phyloP scores from a whole-genome alignment of 2,888 invertebrate genomes.

The Polydrusus pterygomalis region DNA sequence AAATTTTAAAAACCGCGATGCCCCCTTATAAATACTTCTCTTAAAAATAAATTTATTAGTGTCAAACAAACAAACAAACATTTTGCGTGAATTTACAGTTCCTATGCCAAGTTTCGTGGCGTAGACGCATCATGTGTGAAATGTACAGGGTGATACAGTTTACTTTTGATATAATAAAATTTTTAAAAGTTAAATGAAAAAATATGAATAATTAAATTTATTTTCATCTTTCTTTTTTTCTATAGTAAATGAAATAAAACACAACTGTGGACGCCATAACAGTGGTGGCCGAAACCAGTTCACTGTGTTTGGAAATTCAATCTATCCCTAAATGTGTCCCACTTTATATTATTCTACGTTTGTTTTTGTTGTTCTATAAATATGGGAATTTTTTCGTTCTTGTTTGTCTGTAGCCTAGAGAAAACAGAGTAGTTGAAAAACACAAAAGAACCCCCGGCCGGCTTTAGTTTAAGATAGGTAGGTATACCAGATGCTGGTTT shows the following conservation, averaged over 20 bases:
- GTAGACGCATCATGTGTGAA: constrained; percentile 37
- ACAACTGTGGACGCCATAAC: constrained; percentile 46
- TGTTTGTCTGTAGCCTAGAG: constrained; percentile 52
- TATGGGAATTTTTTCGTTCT: constrained; percentile 49
- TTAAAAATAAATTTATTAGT: constrained; percentile 43
- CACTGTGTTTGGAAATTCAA: constrained; percentile 51
- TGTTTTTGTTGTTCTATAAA: constrained; percentile 56
- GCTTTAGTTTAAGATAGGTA: constrained; percentile 42
- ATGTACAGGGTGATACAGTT: constrained; percentile 11
- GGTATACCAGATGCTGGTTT: constrained; percentile 53
- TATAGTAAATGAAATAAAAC: constrained; percentile 49
- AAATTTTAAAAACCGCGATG: constrained; percentile 16
- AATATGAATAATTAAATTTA: background rate
- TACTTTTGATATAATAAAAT: background rate
- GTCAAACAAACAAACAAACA: constrained; percentile 51
- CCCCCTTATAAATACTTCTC: constrained; percentile 43
- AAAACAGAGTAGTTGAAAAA: constrained; percentile 51
- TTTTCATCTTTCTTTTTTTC: constrained; percentile 34
- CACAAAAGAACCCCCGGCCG: constrained; percentile 44
- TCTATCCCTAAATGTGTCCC: constrained; percentile 51
- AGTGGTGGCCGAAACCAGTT: constrained; percentile 38
- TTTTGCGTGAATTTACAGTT: constrained; percentile 43
- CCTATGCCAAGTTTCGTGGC: constrained; percentile 47
- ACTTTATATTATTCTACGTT: constrained; percentile 53
- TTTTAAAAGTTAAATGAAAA: too few species aligned